Conservation (phyloP, 2,113 vertebrate species). For the Callochromis pleurospilus region DNA sequence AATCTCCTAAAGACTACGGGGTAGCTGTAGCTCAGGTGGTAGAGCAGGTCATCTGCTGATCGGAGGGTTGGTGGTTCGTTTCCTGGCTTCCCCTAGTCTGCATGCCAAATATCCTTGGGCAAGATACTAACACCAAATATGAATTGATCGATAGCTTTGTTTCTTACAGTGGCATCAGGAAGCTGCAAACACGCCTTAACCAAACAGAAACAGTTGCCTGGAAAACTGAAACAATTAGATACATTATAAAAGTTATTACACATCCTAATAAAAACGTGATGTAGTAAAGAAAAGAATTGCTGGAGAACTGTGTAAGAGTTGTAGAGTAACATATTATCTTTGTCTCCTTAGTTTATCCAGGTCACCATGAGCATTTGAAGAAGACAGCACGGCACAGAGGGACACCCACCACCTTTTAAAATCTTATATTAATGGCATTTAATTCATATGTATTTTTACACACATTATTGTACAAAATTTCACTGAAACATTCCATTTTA, state of each 20-base stretch:
- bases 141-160: background rate
- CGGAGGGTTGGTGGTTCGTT: background rate
- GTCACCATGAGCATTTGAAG: slow-evolving; percentile 67
- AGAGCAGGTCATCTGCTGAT: background rate
- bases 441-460: background rate
- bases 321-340: background rate
- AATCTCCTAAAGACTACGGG: background rate
- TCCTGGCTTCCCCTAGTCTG: background rate
- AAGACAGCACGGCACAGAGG: background rate
- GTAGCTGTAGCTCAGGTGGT: background rate
- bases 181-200: background rate
- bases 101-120: background rate
- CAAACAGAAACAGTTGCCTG: background rate
- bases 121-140: background rate
- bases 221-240: fast-evolving
- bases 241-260: background rate
- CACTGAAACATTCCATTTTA: slow-evolving; percentile 7
- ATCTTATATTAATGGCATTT: background rate
- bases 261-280: background rate
- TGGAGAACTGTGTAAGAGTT: background rate
- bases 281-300: fast-evolving
- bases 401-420: background rate
- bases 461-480: background rate
- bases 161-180: background rate
- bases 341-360: slow-evolving; percentile 65